Percentiles rank a stretch among this genome's conserved stretches.
Conservation (phyloP, 2,113 vertebrate genomes). For the Tyto alba region DNA sequence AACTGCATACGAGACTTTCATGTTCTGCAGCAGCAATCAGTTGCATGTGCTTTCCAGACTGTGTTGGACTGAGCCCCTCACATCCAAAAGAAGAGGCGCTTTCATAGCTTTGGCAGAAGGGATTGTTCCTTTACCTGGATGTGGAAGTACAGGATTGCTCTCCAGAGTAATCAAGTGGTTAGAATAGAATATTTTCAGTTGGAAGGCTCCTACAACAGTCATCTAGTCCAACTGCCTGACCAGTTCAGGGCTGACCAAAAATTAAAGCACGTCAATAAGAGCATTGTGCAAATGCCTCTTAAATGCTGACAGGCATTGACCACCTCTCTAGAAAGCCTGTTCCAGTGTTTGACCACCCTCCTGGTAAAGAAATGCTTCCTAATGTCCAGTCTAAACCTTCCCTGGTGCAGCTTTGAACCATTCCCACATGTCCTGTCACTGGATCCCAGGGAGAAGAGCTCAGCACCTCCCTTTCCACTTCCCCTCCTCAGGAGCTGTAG, state of each 20-base stretch:
- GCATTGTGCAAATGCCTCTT: not conserved
- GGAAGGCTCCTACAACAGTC: not conserved
- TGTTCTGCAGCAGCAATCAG: not conserved
- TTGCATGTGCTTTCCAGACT: not conserved
- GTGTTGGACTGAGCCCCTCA: not conserved
- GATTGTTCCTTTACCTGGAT: not conserved
- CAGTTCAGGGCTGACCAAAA: not conserved
- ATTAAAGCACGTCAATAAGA: not conserved
- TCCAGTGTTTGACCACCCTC: not conserved
- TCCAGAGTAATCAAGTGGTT: not conserved
- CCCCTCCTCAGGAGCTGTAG: not conserved
- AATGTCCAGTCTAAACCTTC: not conserved
- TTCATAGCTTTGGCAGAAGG: not conserved
- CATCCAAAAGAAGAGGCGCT: accelerated
- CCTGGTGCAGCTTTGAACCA: not conserved
- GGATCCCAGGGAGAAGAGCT: not conserved
- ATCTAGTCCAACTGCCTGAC: not conserved
- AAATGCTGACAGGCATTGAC: accelerated
- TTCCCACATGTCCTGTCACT: accelerated
- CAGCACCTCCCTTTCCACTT: not conserved
- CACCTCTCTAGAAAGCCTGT: not conserved
- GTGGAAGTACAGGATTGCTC: not conserved
- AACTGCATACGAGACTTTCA: accelerated
- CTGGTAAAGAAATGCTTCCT: not conserved
- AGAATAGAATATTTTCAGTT: not conserved